Percentiles rank a stretch among this genome's conserved stretches.
These are phyloP conservation scores for Sinocyclocheilus anshuiensis DNA, from an alignment of 2,113 vertebrate genomes.

Conservation along the genomic window DNA sequence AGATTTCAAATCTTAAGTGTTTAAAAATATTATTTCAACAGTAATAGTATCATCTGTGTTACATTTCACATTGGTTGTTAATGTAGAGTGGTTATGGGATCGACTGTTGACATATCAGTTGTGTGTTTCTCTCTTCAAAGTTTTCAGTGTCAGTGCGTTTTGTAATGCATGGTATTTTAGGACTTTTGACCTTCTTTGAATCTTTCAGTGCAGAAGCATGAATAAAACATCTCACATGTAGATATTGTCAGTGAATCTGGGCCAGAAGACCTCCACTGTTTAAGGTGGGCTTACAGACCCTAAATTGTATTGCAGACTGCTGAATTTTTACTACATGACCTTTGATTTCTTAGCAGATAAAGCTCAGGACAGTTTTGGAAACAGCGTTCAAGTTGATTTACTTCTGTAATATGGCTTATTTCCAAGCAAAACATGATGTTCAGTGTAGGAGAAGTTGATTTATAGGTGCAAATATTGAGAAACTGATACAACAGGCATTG, in stretches of 20 bases:
- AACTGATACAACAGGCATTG: neutral
- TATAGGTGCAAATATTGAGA: neutral
- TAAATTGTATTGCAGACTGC: neutral
- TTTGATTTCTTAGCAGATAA: neutral
- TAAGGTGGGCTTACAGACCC: neutral
- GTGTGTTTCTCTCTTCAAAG: neutral
- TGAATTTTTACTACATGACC: neutral
- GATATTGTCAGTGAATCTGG: neutral
- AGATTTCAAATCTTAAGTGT: neutral
- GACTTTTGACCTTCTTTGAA: slow-evolving; percentile 6
- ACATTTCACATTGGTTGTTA: neutral
- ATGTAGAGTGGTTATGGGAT: neutral
- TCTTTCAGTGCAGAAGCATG: slow-evolving; percentile 1
- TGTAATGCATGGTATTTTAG: neutral
- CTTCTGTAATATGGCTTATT: neutral
- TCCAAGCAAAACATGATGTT: neutral
- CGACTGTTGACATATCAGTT: neutral
- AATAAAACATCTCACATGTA: slow-evolving; percentile 10
- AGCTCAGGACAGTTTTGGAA: neutral
- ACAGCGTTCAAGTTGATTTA: neutral
- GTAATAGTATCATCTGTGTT: neutral
- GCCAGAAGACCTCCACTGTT: neutral
- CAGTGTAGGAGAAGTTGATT: neutral
- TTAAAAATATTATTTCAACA: neutral
- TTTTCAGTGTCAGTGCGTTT: neutral